phyloP scores from a whole-genome alignment of 2,113 vertebrate species.

The Sebastes schlegelii region DNA sequence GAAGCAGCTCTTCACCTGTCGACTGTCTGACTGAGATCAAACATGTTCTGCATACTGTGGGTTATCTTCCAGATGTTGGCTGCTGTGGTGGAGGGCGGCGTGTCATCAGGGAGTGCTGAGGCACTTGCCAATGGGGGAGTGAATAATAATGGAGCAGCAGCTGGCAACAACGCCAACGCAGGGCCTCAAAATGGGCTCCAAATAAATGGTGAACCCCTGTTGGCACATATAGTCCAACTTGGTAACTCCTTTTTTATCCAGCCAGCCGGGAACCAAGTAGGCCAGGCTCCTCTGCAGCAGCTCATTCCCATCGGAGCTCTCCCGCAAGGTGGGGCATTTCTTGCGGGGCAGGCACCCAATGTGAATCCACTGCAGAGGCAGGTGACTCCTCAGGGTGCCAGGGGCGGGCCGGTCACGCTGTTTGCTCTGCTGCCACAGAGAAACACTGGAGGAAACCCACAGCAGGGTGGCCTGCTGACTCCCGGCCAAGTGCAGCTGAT shows the following conservation, averaged over 20 bases:
- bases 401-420: conserved; percentile 55
- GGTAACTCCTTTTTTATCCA: conserved; percentile 71
- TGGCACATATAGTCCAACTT: conserved; percentile 70
- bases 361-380: conserved; percentile 52
- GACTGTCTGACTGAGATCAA: conserved; percentile 30
- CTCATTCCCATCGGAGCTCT: conserved; percentile 57
- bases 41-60: conserved; percentile 72
- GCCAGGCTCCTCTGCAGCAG: conserved; percentile 61
- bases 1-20: conserved; percentile 28
- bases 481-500: conserved; percentile 70
- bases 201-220: conserved; percentile 54
- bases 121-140: conserved; percentile 56
- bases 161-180: conserved; percentile 61
- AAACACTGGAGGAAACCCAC: conserved; percentile 47
- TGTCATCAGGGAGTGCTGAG: conserved; percentile 77
- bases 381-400: conserved; percentile 34
- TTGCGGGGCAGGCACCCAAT: conserved; percentile 55
- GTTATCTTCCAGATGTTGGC: conserved; percentile 64
- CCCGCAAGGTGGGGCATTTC: conserved; percentile 56
- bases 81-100: conserved; percentile 61
- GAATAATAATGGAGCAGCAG: conserved; percentile 59
- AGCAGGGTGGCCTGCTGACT: conserved; percentile 49
- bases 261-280: conserved; percentile 62
- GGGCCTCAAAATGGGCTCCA: conserved; percentile 64
- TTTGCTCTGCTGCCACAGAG: conserved; percentile 64